Conservation (phyloP, 2,888 invertebrate species). For the Chloromyia formosa region DNA sequence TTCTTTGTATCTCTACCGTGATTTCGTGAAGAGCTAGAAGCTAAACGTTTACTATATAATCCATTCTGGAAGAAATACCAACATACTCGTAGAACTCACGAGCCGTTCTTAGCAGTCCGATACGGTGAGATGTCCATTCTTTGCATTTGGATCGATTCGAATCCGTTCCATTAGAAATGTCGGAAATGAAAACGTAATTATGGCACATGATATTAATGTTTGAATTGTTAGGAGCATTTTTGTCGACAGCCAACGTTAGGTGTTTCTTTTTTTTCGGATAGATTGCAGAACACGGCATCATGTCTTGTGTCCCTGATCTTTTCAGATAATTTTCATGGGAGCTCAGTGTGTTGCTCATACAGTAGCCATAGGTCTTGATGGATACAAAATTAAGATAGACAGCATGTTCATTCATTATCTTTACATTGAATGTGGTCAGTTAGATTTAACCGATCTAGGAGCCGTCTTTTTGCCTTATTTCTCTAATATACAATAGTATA, state of each 20-base stretch:
- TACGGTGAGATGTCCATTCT: neutral
- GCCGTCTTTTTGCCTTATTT: neutral
- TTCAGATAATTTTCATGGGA: slow-evolving; percentile 12
- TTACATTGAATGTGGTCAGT: neutral
- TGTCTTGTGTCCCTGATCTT: slow-evolving; percentile 19
- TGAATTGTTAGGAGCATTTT: slow-evolving; percentile 3
- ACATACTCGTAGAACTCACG: neutral
- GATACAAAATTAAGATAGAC: neutral
- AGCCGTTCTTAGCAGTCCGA: neutral
- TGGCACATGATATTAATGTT: neutral
- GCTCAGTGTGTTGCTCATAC: neutral
- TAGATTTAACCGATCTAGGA: neutral
- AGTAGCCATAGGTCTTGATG: neutral
- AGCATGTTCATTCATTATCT: neutral
- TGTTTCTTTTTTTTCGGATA: neutral
- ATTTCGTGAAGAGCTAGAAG: neutral
- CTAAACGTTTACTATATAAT: neutral
- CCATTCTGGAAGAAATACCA: neutral
- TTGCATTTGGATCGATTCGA: neutral
- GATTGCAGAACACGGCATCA: slow-evolving; percentile 6
- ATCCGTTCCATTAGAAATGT: neutral
- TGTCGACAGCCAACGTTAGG: neutral
- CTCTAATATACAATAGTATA: slow-evolving; percentile 2
- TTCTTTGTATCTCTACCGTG: neutral
- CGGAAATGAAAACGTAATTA: slow-evolving; percentile 18